Percentiles rank a stretch among this genome's conserved stretches.
Conservation (phyloP, 2,113 vertebrate genomes). For the Hypomesus transpacificus region DNA sequence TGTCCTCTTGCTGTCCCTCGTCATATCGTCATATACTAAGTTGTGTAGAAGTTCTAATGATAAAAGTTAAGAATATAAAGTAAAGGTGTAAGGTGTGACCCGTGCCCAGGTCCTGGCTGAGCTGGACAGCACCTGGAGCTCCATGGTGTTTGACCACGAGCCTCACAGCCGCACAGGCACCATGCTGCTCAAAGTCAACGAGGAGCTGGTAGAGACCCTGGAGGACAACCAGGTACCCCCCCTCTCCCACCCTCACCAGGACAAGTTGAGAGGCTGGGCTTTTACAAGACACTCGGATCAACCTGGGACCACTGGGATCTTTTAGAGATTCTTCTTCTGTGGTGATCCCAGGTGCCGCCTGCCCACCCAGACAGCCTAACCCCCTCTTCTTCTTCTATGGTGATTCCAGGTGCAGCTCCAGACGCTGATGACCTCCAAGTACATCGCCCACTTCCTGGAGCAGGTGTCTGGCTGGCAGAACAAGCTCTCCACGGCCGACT, state of each 20-base stretch:
- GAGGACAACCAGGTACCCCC: conserved; percentile 74
- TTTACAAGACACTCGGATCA: no score
- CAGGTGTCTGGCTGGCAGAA: conserved; percentile 79
- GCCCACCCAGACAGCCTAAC: neutral
- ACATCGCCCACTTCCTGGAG: conserved; percentile 76
- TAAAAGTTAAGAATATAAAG: no score
- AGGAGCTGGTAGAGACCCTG: conserved; percentile 77
- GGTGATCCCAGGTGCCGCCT: no score
- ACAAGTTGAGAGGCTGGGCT: no score
- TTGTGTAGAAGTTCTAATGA: no score
- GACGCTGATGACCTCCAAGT: conserved; percentile 77
- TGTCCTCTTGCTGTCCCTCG: no score
- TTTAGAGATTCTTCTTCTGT: no score
- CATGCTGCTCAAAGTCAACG: conserved; percentile 68
- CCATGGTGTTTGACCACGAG: conserved; percentile 77
- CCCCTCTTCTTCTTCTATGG: neutral
- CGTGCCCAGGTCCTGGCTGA: conserved; percentile 60
- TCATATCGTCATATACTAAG: no score
- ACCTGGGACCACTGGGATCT: no score
- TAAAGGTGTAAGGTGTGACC: neutral
- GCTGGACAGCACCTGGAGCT: conserved; percentile 72
- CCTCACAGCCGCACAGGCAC: conserved; percentile 60
- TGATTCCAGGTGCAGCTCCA: conserved; percentile 72
- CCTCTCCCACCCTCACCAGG: neutral
- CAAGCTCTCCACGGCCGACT: conserved; percentile 69